phyloP scores from a whole-genome alignment of 53 echinoderm and acorn worm genomes.

The Mesocentrotus franciscanus region DNA sequence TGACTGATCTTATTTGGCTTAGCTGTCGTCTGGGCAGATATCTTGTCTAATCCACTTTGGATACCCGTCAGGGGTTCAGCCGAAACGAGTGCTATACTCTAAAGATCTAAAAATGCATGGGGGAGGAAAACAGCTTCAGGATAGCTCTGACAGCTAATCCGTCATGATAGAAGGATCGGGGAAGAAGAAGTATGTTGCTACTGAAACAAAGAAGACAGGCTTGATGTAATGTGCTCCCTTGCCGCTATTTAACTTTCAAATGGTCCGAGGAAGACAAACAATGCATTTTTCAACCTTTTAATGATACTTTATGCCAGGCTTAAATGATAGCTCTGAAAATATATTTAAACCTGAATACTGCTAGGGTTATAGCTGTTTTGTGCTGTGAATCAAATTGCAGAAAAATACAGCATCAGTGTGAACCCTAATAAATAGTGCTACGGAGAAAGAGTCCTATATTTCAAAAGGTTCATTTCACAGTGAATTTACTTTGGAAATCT shows the following conservation, averaged over 20 bases:
- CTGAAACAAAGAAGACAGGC: neutral
- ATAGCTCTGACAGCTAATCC: neutral
- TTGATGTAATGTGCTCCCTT: neutral
- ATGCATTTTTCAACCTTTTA: neutral
- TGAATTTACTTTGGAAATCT: too few relatives aligned
- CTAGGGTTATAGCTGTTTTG: too few relatives aligned
- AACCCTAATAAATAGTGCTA: too few relatives aligned
- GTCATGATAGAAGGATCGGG: neutral
- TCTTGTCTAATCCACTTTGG: conserved; percentile 40
- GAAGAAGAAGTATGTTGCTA: conserved; percentile 28
- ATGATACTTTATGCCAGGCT: neutral
- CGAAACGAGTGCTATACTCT: conserved; percentile 20
- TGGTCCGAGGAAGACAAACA: neutral
- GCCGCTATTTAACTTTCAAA: neutral
- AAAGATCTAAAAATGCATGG: neutral
- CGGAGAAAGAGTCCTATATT: too few relatives aligned
- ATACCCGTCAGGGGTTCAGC: conserved; percentile 1
- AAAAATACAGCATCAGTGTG: too few relatives aligned
- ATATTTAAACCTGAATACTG: too few relatives aligned
- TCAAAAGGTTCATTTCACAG: too few relatives aligned
- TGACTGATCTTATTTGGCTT: conserved; percentile 33
- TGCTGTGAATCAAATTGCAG: too few relatives aligned
- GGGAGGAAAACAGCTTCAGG: conserved; percentile 45
- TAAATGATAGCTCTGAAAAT: too few relatives aligned
- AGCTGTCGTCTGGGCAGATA: conserved; percentile 36